phyloP scores from a whole-genome alignment of 2,888 invertebrate species.

The Ochropleura plecta region DNA sequence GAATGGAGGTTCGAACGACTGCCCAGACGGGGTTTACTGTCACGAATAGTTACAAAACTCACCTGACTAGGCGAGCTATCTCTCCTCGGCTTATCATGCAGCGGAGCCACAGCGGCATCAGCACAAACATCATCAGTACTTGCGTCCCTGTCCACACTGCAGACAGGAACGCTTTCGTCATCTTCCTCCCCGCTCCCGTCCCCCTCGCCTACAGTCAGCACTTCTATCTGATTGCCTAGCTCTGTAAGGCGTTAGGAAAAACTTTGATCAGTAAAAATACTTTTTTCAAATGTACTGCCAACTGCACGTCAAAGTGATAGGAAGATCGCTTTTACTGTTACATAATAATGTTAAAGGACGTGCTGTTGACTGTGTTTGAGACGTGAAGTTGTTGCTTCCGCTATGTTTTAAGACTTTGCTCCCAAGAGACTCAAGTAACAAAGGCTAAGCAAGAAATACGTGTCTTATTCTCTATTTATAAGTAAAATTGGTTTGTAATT shows the following conservation, averaged over 20 bases:
- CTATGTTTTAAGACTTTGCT: constrained; percentile 9
- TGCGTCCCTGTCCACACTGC: constrained; percentile 84
- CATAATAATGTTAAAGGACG: neutral
- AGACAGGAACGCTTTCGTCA: constrained; percentile 85
- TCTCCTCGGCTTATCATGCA: constrained; percentile 73
- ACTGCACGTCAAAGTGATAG: neutral
- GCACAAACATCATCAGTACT: constrained; percentile 87
- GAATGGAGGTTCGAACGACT: too few species aligned
- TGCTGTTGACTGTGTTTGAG: neutral
- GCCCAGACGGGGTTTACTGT: neutral
- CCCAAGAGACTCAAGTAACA: neutral
- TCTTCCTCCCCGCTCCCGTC: constrained; percentile 85
- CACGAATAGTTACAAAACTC: constrained; percentile 44
- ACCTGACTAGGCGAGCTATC: constrained; percentile 84
- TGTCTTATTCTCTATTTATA: neutral
- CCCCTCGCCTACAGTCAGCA: constrained; percentile 85
- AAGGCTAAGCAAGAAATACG: neutral
- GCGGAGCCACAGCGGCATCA: constrained; percentile 87
- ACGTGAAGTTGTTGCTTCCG: neutral
- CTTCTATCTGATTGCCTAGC: constrained; percentile 89
- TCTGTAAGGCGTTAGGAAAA: constrained; percentile 75
- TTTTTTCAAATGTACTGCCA: neutral
- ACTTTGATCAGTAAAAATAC: neutral
- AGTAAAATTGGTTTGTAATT: too few species aligned
- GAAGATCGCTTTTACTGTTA: neutral